These are phyloP conservation scores for Callospermophilus lateralis DNA, from an alignment of 2,113 vertebrate species.

Conservation along the genomic window DNA sequence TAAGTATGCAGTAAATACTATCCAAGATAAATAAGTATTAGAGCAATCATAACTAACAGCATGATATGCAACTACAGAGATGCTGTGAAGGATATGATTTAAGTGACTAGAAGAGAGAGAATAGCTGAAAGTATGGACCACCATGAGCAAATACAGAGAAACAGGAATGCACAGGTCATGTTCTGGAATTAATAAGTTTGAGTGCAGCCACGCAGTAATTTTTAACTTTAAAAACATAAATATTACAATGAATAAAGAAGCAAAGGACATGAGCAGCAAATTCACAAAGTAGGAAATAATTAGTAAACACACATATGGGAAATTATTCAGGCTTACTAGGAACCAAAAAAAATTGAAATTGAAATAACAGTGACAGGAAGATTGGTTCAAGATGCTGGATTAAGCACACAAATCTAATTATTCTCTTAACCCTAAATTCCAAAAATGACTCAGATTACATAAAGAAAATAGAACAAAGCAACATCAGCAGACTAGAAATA, in stretches of 20 bases:
- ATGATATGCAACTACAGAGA: not conserved
- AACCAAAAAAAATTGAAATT: conserved; percentile 62
- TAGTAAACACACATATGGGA: conserved; percentile 52
- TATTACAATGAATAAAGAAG: conserved; percentile 18
- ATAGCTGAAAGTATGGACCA: not conserved
- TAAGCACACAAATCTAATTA: conserved; percentile 61
- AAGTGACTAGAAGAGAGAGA: not conserved
- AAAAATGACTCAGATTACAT: conserved; percentile 24
- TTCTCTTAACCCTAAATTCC: conserved; percentile 9
- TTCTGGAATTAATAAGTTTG: not conserved
- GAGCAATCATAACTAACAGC: not conserved
- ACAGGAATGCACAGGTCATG: not conserved
- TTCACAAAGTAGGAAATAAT: conserved; percentile 47
- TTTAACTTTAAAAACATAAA: conserved; percentile 53
- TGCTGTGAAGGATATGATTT: not conserved
- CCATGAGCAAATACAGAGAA: not conserved
- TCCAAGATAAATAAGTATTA: not conserved
- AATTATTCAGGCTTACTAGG: conserved; percentile 18
- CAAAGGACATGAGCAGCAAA: conserved; percentile 12
- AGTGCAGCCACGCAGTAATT: not conserved
- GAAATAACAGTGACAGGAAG: conserved; percentile 13
- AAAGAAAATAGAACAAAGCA: conserved; percentile 37
- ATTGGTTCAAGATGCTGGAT: conserved; percentile 24
- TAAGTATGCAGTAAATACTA: not conserved
- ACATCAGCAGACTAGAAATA: conserved; percentile 9